phyloP scores from a whole-genome alignment of 2,888 invertebrate species.

The Apamea monoglypha region DNA sequence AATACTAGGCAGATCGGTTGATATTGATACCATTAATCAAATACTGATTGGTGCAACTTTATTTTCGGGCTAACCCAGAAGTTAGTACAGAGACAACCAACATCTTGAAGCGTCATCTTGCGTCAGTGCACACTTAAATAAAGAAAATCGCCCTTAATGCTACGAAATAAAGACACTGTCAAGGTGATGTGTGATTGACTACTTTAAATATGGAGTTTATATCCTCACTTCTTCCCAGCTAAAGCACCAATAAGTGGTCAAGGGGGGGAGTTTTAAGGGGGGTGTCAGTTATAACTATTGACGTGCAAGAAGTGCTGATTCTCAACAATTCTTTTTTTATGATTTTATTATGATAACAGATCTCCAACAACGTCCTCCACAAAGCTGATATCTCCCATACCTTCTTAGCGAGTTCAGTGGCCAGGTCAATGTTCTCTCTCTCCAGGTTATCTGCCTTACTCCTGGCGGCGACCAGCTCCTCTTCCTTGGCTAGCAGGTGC shows the following conservation, averaged over 20 bases:
- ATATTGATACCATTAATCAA: background rate
- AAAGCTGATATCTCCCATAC: conserved; percentile 67
- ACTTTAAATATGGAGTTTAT: background rate
- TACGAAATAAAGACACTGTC: background rate
- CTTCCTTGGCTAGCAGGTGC: conserved; percentile 97
- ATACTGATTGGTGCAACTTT: background rate
- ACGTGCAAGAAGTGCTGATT: too few species aligned
- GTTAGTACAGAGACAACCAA: background rate
- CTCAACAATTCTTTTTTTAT: too few species aligned
- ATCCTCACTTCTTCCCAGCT: too few species aligned
- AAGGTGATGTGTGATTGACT: background rate
- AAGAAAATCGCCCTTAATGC: background rate
- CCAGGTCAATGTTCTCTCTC: conserved; percentile 96
- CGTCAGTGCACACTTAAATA: background rate
- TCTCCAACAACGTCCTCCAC: conserved; percentile 26
- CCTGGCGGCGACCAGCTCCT: conserved; percentile 96
- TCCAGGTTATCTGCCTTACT: conserved; percentile 96
- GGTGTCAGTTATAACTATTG: too few species aligned
- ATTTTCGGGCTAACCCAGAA: background rate
- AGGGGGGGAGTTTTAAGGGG: background rate
- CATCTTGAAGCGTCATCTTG: background rate
- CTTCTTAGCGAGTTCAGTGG: conserved; percentile 96
- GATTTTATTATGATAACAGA: conserved; percentile 18
- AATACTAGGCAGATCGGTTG: background rate
- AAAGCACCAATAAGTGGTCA: background rate